Evolutionary conservation across 37 sponge, comb jelly and placozoan genomes (phyloP), one percentile per base, ranked within the genome.

Genomic region (Aphrocallistes beatrix): DNA sequence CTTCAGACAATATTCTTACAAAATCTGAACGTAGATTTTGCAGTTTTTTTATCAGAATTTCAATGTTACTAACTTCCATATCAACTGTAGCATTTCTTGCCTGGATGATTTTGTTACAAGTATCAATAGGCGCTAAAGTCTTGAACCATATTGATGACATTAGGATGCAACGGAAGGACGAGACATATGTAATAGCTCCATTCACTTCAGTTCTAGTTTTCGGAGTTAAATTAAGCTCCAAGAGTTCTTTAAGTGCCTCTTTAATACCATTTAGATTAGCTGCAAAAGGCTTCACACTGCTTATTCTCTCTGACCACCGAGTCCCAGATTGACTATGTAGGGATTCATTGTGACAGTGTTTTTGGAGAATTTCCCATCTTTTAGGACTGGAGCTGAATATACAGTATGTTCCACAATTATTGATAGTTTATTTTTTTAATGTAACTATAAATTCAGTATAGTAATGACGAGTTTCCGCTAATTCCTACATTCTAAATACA

Each of bases 141-240:
- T 60, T 60, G 21, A 60, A 60, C 75, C 75, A 60, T 21, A 60
- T 60, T 60, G 75, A 60, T 60, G 75, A 60, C 75, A 60, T 60
- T 13, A 60, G 75, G 75, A 60, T 60, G 75, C 75, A 60, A 19
- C 21, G 17, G 21, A 19, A 60, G 75, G 75, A 60, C n/a, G 75
- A 60, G n/a, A 60, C 17, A 60, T 60, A 60, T 60, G 10, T 60
- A 60, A 60, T 60, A 60, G 75, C 34, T 60, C 75, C 75, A 60
- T 60, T 28, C 21, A 60, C 75, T 60, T 60, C 17, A 60, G 75
- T 19, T 60, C 75, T 60, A 19, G 34, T 60, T 60, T 60, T 60
- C 21, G 75, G 75, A 19, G 75, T 13, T 13, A 60, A 60, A 32
- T 60, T 60, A 13, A 60, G 8, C 3, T 60, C 75, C 75, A 60